Evolutionary conservation across 2,888 invertebrate genomes (phyloP).

Genomic region (Meiosimyza platycephala): DNA sequence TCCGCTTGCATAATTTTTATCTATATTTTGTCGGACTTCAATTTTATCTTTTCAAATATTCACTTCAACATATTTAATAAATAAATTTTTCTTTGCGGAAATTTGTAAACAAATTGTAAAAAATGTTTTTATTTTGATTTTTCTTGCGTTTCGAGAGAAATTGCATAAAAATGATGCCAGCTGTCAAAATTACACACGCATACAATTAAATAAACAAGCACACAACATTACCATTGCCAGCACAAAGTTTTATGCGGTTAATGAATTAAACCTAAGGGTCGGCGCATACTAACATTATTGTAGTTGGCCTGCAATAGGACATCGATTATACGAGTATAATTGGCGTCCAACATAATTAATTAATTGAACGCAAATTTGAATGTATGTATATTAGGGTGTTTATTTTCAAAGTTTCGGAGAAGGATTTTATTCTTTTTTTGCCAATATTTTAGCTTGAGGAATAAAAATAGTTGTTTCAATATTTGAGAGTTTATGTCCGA

Average conservation of each 20-base stretch:
- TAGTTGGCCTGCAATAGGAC: no score
- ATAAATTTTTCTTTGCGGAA: background rate
- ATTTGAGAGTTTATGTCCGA: no score
- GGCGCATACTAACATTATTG: no score
- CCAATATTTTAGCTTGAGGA: no score
- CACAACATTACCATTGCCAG: background rate
- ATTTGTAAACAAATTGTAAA: constrained; percentile 10
- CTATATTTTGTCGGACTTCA: background rate
- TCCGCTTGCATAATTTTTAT: constrained; percentile 54
- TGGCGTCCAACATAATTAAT: no score
- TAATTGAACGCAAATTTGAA: no score
- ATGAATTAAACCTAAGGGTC: background rate
- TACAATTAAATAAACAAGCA: constrained; percentile 10
- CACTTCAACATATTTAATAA: background rate
- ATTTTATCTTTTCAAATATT: background rate
- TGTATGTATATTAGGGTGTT: no score
- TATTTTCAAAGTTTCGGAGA: no score
- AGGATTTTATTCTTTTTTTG: no score
- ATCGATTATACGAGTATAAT: no score
- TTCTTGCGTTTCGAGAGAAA: background rate
- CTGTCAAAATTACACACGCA: constrained; percentile 19
- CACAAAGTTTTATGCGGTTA: background rate
- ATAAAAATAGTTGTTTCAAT: no score
- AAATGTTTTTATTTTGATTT: constrained; percentile 25
- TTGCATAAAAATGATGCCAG: constrained; percentile 11